These are phyloP conservation scores for Ivindomyrus marchei DNA, from an alignment of 2,113 vertebrate species.

Conservation along the genomic window DNA sequence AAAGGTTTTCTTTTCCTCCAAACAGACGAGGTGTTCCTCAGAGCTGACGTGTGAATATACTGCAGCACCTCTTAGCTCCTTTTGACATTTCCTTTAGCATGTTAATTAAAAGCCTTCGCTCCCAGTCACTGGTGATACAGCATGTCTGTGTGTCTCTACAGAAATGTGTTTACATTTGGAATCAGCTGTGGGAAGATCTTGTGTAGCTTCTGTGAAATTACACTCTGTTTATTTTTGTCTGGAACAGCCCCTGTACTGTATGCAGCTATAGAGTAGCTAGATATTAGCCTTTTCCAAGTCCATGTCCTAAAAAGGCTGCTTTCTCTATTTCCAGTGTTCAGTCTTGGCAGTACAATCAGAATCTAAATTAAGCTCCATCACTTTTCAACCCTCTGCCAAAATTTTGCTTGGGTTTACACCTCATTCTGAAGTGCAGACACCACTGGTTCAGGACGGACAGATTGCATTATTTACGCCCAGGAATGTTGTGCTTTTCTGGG, in stretches of 20 bases:
- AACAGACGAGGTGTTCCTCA: slow-evolving; percentile 25
- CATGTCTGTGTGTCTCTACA: background rate
- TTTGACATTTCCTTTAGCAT: slow-evolving; percentile 6
- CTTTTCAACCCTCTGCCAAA: background rate
- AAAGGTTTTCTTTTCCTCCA: slow-evolving; percentile 18
- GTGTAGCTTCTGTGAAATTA: background rate
- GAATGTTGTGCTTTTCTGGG: background rate
- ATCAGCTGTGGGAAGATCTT: background rate
- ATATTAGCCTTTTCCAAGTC: background rate
- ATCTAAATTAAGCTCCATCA: background rate
- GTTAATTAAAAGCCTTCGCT: slow-evolving; percentile 12
- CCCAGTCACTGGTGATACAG: slow-evolving; percentile 19
- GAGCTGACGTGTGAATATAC: slow-evolving; percentile 13
- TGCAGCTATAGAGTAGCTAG: background rate
- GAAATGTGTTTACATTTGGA: background rate
- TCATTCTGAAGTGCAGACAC: background rate
- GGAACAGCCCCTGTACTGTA: background rate
- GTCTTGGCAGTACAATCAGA: background rate
- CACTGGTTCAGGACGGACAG: background rate
- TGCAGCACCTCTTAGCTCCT: background rate
- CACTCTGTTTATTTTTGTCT: background rate
- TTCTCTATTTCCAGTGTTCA: background rate
- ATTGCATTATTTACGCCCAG: background rate
- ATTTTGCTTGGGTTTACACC: background rate
- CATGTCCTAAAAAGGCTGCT: background rate